Conservation (phyloP, 1,140 invertebrate species). For the Listronotus bonariensis region DNA sequence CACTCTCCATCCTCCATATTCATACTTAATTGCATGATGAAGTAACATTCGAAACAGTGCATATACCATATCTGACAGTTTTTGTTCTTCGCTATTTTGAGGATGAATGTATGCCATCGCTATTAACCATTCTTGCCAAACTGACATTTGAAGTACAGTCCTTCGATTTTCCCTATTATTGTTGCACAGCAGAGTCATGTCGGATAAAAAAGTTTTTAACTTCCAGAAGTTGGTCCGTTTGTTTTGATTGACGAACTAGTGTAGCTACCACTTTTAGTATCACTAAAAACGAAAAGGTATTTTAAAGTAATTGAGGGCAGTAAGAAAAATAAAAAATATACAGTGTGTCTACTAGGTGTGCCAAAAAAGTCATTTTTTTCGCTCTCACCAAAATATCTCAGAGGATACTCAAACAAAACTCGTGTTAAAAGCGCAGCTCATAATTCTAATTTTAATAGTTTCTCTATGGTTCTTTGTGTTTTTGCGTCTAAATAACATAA, state of each 20-base stretch:
- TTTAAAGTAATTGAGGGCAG: too few species aligned
- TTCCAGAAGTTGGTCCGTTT: conserved; percentile 86
- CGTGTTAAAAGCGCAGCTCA: too few species aligned
- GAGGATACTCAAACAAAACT: too few species aligned
- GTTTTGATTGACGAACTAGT: conserved; percentile 93
- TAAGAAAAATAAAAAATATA: too few species aligned
- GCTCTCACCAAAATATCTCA: too few species aligned
- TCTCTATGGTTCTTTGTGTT: too few species aligned
- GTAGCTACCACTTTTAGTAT: conserved; percentile 98
- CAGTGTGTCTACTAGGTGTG: too few species aligned
- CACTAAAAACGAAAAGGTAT: conserved; percentile 67
- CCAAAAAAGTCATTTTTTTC: too few species aligned
- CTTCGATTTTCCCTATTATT: conserved; percentile 96
- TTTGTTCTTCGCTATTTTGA: conserved; percentile 91
- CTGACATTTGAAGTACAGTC: conserved; percentile 98
- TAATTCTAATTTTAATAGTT: too few species aligned
- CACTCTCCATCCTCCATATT: conserved; percentile 99
- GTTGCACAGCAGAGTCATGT: conserved; percentile 96
- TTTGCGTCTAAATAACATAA: too few species aligned
- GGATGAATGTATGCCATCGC: conserved; percentile 98
- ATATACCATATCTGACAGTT: conserved; percentile 98
- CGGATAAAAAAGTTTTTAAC: conserved; percentile 97
- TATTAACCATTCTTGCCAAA: conserved; percentile 99
- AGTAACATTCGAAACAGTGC: conserved; percentile 95
- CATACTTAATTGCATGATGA: conserved; percentile 98